Evolutionary conservation across 2,113 vertebrate genomes (phyloP).

Genomic region (Engystomops pustulosus): DNA sequence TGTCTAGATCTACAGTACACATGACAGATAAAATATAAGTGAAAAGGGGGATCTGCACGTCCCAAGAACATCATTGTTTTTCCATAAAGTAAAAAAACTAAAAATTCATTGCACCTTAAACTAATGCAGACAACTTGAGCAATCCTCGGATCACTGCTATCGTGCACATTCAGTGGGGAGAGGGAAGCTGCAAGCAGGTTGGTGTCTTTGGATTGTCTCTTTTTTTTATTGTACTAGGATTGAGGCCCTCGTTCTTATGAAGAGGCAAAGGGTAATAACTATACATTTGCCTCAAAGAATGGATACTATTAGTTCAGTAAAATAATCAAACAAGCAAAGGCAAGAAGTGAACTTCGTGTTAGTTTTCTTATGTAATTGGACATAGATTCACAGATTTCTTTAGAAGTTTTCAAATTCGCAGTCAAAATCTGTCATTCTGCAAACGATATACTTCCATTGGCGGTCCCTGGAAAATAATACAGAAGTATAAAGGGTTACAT

Average conservation of each 20-base stretch:
- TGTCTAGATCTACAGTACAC: not conserved
- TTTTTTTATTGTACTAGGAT: not conserved
- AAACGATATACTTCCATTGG: slow-evolving; percentile 97
- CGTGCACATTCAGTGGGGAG: no score
- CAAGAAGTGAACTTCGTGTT: not conserved
- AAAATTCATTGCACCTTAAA: not conserved
- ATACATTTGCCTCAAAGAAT: no score
- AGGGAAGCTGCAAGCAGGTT: no score
- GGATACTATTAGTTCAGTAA: no score
- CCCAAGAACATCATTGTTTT: not conserved
- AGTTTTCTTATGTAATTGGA: not conserved
- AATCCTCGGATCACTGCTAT: not conserved
- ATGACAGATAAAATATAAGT: not conserved
- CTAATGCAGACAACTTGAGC: not conserved
- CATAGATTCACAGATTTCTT: slow-evolving; percentile 4
- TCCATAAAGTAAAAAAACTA: not conserved
- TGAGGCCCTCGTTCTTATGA: not conserved
- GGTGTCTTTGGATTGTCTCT: no score
- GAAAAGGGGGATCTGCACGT: not conserved
- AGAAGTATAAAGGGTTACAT: not conserved
- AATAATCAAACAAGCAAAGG: not conserved
- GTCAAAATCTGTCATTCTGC: slow-evolving; percentile 94
- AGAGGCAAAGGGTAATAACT: not conserved
- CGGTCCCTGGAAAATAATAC: slow-evolving; percentile 84
- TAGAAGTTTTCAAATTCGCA: slow-evolving; percentile 90